phyloP scores from a whole-genome alignment of 1,140 invertebrate species.

The Brachionus asplanchnoidis region DNA sequence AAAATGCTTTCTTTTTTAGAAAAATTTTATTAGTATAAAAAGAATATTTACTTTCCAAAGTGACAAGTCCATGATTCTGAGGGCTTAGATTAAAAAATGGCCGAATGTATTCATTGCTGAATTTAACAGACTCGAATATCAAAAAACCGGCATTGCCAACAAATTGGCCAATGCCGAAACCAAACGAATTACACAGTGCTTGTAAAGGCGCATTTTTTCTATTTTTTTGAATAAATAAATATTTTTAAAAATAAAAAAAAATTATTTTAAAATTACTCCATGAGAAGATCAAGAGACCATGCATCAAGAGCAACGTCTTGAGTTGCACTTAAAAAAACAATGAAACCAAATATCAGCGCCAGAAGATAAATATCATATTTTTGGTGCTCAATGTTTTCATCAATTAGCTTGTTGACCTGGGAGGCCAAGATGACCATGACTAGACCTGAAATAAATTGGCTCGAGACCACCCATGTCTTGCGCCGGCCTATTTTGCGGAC shows the following conservation, averaged over 20 bases:
- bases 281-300: constrained; percentile 97
- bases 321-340: constrained; percentile 94
- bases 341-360: constrained; percentile 77
- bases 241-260: too few relatives aligned
- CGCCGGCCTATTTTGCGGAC: constrained; percentile 75
- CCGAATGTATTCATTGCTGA: constrained; percentile 32
- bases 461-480: constrained; percentile 74
- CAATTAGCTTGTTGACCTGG: neutral
- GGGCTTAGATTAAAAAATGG: neutral
- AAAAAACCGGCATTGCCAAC: constrained; percentile 11
- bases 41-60: neutral
- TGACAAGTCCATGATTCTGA: neutral
- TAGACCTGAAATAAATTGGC: neutral
- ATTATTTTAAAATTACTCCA: constrained; percentile 62
- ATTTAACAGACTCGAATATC: constrained; percentile 28
- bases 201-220: constrained; percentile 23
- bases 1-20: neutral
- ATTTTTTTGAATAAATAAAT: too few relatives aligned
- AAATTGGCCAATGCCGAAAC: neutral
- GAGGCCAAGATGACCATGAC: neutral
- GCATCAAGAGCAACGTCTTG: constrained; percentile 99
- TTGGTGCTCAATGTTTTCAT: neutral
- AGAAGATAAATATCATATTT: constrained; percentile 70
- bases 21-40: neutral
- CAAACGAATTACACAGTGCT: neutral